phyloP scores from a whole-genome alignment of 2,888 invertebrate species.

The Chloromyia formosa region DNA sequence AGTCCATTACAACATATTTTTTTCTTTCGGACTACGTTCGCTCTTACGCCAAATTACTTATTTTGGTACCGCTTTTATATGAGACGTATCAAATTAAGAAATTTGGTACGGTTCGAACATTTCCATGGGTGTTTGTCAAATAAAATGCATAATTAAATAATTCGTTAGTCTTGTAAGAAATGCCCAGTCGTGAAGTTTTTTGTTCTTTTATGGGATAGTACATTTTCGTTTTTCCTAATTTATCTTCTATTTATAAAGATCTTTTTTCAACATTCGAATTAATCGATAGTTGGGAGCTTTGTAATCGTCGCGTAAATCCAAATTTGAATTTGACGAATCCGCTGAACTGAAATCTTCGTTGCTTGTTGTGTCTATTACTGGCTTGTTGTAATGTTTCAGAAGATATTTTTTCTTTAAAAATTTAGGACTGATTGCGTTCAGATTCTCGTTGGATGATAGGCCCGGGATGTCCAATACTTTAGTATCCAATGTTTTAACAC shows the following conservation, averaged over 20 bases:
- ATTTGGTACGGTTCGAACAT: too few relatives aligned
- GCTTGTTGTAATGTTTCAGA: not conserved
- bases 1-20: too few relatives aligned
- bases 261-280: constrained; percentile 19
- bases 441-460: constrained; percentile 20
- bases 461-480: not conserved
- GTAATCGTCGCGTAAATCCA: constrained; percentile 9
- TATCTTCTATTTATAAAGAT: not conserved
- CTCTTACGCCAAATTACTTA: too few relatives aligned
- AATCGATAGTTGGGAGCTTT: constrained; percentile 32
- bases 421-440: not conserved
- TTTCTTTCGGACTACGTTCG: too few relatives aligned
- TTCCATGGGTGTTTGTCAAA: too few relatives aligned
- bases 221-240: not conserved
- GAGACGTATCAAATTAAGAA: too few relatives aligned
- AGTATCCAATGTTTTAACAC: not conserved
- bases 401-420: constrained; percentile 16
- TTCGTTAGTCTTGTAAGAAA: too few relatives aligned
- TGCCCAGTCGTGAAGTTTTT: too few relatives aligned
- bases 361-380: not conserved
- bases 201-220: not conserved
- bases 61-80: too few relatives aligned
- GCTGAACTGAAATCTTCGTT: constrained; percentile 14
- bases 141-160: too few relatives aligned
- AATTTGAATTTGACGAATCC: constrained; percentile 9